Evolutionary conservation across 2,888 invertebrate genomes (phyloP).

Genomic region (Temnothorax ravouxi): DNA sequence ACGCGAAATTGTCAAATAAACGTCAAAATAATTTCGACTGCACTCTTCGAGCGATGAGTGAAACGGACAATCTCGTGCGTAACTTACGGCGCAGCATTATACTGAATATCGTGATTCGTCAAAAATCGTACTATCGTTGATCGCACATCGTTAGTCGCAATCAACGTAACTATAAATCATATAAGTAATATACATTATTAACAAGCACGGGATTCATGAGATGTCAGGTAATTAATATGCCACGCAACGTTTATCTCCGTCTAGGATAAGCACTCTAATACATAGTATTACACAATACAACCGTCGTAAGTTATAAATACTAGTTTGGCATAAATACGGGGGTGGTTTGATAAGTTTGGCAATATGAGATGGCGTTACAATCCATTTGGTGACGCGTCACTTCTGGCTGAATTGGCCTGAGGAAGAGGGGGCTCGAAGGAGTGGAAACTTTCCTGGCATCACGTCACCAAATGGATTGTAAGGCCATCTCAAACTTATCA

Average conservation of each 20-base stretch:
- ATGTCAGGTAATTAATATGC: slow-evolving; percentile 10
- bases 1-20: slow-evolving; percentile 10
- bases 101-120: background rate
- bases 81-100: slow-evolving; percentile 5
- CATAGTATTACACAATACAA: slow-evolving; percentile 58
- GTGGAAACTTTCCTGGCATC: too few relatives aligned
- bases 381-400: too few relatives aligned
- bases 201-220: background rate
- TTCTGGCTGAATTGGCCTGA: too few relatives aligned
- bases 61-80: slow-evolving; percentile 29
- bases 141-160: background rate
- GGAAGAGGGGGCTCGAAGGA: too few relatives aligned
- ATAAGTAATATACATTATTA: slow-evolving; percentile 18
- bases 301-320: slow-evolving; percentile 61
- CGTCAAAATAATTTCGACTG: slow-evolving; percentile 50
- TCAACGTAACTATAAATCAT: background rate
- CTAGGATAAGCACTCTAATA: background rate
- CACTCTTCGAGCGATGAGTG: slow-evolving; percentile 26
- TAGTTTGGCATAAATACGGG: slow-evolving; percentile 37
- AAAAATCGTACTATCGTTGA: background rate
- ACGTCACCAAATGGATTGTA: too few relatives aligned
- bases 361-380: too few relatives aligned
- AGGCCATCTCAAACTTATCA: too few relatives aligned
- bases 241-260: background rate
- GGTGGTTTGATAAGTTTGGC: too few relatives aligned